Evolutionary conservation across 2,797 vertebrate species (phyloP).

Genomic region (Gymnodraco acuticeps): DNA sequence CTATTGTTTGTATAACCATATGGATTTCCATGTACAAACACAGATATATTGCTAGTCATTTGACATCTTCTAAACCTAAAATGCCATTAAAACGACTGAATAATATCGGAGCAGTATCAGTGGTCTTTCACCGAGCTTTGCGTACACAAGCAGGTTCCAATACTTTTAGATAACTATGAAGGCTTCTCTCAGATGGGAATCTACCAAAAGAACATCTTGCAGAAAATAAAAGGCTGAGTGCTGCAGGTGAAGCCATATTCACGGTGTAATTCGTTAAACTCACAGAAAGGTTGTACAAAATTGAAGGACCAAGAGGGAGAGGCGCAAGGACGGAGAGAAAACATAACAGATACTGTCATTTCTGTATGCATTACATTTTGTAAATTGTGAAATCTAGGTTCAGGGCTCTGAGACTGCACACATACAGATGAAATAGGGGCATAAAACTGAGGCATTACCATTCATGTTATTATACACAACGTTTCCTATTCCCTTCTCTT

Average conservation of each 20-base stretch:
- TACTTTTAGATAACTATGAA: constrained; percentile 64
- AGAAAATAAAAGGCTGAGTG: constrained; percentile 62
- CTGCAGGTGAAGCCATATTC: constrained; percentile 69
- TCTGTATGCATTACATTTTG: constrained; percentile 69
- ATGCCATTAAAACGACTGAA: constrained; percentile 7
- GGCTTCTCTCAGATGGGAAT: constrained; percentile 53
- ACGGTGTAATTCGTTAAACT: constrained; percentile 74
- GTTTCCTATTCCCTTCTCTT: constrained; percentile 79
- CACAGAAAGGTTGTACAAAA: constrained; percentile 42
- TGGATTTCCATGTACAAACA: not conserved
- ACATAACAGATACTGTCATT: constrained; percentile 63
- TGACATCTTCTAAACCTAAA: constrained; percentile 12
- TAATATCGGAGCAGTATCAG: constrained; percentile 7
- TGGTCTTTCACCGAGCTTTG: constrained; percentile 16
- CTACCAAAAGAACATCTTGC: constrained; percentile 59
- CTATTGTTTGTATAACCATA: not conserved
- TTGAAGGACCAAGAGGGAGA: constrained; percentile 66
- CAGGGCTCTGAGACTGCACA: constrained; percentile 59
- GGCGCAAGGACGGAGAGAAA: constrained; percentile 50
- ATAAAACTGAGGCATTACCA: constrained; percentile 83
- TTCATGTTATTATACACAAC: constrained; percentile 81
- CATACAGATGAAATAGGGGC: constrained; percentile 65
- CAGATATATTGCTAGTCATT: not conserved
- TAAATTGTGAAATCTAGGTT: constrained; percentile 78
- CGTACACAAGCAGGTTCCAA: constrained; percentile 47